phyloP scores from a whole-genome alignment of 2,797 vertebrate genomes.

The Spatula versicolor region DNA sequence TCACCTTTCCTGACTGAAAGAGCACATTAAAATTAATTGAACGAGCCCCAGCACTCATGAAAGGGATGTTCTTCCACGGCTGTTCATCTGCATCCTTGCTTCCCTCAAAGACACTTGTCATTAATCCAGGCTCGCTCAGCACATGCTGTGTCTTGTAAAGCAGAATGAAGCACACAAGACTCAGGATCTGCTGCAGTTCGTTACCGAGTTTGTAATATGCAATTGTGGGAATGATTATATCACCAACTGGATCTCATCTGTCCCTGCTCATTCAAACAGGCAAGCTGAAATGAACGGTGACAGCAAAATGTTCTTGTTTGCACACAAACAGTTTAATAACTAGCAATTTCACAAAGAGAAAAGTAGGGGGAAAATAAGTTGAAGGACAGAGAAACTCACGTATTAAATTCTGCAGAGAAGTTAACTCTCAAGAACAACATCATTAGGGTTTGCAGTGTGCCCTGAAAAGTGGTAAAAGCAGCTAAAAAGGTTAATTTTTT shows the following conservation, averaged over 20 bases:
- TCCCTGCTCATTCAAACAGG: conserved; percentile 13
- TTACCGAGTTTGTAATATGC: conserved; percentile 46
- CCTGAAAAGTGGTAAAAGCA: neutral
- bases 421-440: neutral
- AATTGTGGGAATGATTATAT: conserved; percentile 48
- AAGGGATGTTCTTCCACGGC: neutral
- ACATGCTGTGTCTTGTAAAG: neutral
- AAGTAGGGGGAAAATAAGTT: neutral
- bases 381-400: conserved; percentile 49
- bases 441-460: neutral
- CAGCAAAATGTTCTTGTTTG: conserved; percentile 76
- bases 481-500: neutral
- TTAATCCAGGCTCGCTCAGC: neutral
- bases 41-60: neutral
- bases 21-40: conserved; percentile 42
- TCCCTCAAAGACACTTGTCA: neutral
- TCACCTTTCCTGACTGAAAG: neutral
- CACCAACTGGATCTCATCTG: conserved; percentile 61
- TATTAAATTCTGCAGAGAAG: conserved; percentile 18
- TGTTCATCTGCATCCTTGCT: neutral
- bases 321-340: conserved; percentile 73
- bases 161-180: neutral
- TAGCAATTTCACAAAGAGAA: conserved; percentile 59
- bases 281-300: conserved; percentile 54
- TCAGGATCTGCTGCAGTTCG: conserved; percentile 27